Base-by-base conservation (phyloP, 2,113 vertebrate genomes). In the Scatophagus argus region DNA sequence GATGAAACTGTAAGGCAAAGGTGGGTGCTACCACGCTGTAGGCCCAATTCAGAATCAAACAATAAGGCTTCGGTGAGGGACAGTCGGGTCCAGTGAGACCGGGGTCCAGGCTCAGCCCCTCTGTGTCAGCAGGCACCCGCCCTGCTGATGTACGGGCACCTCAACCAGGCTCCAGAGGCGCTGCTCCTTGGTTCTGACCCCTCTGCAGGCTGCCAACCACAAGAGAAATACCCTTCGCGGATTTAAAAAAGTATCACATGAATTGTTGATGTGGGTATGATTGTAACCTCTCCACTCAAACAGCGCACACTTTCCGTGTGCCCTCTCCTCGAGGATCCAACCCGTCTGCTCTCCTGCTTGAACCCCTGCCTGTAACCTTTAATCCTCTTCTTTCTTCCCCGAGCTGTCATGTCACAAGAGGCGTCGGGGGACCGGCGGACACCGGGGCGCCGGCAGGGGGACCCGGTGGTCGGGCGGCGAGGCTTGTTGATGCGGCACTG, bases 391-490 rank as follows among this genome's bases (percentile, higher is more conserved):
- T 88, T 94, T 72, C 91, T 93, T 73, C 87, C 91, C 86, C 89
- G 90, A 83, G 92, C 89, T 92, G 91, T 94, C 95, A 95, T 95
- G 93, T 94, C 94, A 94, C 89, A 86, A 87, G 78, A 86, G 90
- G 83, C 88, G 68, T 51, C 60, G 74, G 86, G 78, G 82, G 79
- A 83, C 86, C 87, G 86, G 70, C 44, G 82, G 84, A 56, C 84
- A 85, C 80, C 75, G 81, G 84, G 79, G 81, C 81, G 80, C 79
- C 84, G 82, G 79, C 69, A 74, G 66, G 73, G 74, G 76, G 73
- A 83, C 85, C 79, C 87, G 77, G 81, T 51, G 77, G 41, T 80
- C 88, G 85, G 81, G 84, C 79, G 78, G 74, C 70, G 80, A 73
- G 75, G 74, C 68, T 89, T 68, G 83, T 77, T 67, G 86, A 85